Percentiles rank a stretch among this genome's conserved stretches.
Evolutionary conservation across 2,888 invertebrate genomes (phyloP).

Genomic region (Polyommatus iphigenia): DNA sequence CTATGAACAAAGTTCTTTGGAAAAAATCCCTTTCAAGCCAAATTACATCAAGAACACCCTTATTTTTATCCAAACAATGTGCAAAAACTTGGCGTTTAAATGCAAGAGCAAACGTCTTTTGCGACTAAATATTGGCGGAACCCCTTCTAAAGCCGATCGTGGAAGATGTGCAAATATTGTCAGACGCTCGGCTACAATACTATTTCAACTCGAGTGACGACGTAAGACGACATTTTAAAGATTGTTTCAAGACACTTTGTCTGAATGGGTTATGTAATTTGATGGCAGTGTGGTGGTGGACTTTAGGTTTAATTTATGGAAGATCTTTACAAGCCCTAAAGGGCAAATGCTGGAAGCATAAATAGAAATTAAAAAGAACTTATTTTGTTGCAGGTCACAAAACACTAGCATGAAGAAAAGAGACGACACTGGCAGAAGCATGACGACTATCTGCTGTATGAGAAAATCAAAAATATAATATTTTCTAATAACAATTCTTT

Average conservation of each 20-base stretch:
- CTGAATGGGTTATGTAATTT: neutral
- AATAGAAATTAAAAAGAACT: neutral
- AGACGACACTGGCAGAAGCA: too few relatives aligned
- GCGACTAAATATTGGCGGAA: conserved; percentile 16
- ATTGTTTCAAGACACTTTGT: neutral
- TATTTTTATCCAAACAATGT: neutral
- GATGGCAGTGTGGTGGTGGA: neutral
- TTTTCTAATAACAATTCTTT: too few relatives aligned
- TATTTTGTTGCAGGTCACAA: neutral
- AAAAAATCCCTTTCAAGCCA: neutral
- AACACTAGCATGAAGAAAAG: neutral
- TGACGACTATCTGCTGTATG: too few relatives aligned
- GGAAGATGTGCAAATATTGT: conserved; percentile 12
- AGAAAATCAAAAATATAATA: too few relatives aligned
- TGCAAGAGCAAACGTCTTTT: conserved; percentile 3
- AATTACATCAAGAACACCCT: neutral
- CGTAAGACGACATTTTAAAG: neutral
- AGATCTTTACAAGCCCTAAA: too few relatives aligned
- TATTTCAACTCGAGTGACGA: neutral
- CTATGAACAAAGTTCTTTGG: neutral
- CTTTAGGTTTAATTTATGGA: too few relatives aligned
- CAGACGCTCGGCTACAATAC: neutral
- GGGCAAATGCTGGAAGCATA: too few relatives aligned
- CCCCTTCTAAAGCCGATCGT: conserved; percentile 25
- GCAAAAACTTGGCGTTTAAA: neutral